Evolutionary conservation across 2,888 invertebrate genomes (phyloP), one percentile per base, ranked within the genome.

Genomic region (Chalcis sispes): DNA sequence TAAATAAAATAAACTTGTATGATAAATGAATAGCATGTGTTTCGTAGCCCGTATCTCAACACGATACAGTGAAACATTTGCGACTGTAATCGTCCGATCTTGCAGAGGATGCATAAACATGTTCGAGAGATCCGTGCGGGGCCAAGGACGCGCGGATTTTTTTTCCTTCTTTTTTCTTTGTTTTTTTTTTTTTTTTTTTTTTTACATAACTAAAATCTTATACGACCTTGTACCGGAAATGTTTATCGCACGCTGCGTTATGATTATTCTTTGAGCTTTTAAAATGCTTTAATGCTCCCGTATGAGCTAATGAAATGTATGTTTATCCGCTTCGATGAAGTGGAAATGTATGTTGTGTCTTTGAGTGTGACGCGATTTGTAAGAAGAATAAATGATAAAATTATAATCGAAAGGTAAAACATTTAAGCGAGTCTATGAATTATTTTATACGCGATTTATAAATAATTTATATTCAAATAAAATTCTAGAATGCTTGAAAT

Each of bases 71-170:
- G 40, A 10, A 36, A 62, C 29, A 29, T 15, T 46, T 52, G 27
- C 36, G 5, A 23, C 25, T 62, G 48, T 72, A 61, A 76, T 76
- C 75, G 54, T 25, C 10, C n/a, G 42, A 75, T 75, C 75, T 75
- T 29, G 46, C 29, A 1, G 59, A 52, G 32, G 15, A 64, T 48
- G 40, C 58, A 69, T 58, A 62, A 69, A 64, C 69, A 48, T 62
- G 36, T 69, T 62, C 54, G 36, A 54, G 32, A 62, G 59, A 66
- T 65, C 32, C 64, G 18, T 36, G n/a, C n/a, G n/a, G 75, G 81
- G 81, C 81, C 80, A 83, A 83, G 83, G 81, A 80, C 82, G 80
- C 42, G 52, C 62, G 72, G n/a, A n/a, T n/a, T n/a, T n/a, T n/a
- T n/a, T n/a, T n/a, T n/a, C n/a, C n/a, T n/a, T n/a, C n/a, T n/a